Evolutionary conservation across 2,113 vertebrate genomes (phyloP).

Genomic region (Alligator sinensis): DNA sequence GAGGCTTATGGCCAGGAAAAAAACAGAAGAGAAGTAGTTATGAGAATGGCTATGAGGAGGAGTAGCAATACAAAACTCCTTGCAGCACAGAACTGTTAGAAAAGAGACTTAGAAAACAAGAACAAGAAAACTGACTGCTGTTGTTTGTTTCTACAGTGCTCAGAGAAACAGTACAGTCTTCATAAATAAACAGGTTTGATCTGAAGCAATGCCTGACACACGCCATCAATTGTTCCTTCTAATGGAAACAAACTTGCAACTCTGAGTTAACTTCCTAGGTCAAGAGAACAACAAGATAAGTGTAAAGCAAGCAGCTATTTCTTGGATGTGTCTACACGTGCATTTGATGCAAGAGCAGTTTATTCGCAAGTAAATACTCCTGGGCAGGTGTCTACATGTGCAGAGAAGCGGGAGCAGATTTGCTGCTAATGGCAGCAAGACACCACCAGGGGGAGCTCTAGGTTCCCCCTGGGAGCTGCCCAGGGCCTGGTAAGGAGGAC

Average conservation of each 20-base stretch:
- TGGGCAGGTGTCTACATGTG: too few species aligned
- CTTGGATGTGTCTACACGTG: neutral
- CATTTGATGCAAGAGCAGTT: too few species aligned
- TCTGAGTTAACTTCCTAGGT: neutral
- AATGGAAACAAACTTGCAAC: conserved; percentile 37
- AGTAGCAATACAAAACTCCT: neutral
- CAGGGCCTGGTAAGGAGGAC: too few species aligned
- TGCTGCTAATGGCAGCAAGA: too few species aligned
- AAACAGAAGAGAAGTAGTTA: rapidly evolving
- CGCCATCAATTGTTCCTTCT: neutral
- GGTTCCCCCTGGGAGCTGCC: too few species aligned
- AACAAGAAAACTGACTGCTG: neutral
- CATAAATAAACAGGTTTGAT: conserved; percentile 35
- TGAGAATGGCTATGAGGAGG: neutral
- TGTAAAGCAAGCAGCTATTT: neutral
- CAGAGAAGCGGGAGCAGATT: too few species aligned
- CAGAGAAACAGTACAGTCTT: neutral
- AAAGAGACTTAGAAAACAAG: neutral
- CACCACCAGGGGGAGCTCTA: too few species aligned
- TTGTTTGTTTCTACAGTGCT: neutral
- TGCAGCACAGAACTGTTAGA: neutral
- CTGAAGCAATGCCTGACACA: neutral
- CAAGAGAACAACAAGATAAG: conserved; percentile 15
- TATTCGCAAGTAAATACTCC: too few species aligned
- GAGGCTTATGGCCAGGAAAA: neutral